Evolutionary conservation across 2,888 invertebrate species (phyloP).

Genomic region (Meliscaeva auricollis): DNA sequence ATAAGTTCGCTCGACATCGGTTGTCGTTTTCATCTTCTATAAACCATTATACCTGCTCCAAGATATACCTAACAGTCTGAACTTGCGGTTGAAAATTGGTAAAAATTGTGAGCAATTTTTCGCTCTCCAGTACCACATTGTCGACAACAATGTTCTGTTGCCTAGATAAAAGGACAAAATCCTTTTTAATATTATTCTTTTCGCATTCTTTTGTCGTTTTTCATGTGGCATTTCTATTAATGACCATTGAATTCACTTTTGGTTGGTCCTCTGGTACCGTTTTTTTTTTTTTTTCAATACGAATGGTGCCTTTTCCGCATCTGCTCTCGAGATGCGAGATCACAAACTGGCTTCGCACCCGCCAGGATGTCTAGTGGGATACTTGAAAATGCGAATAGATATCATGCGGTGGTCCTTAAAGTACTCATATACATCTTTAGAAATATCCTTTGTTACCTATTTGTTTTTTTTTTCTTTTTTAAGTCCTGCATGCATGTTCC

Average conservation of each 20-base stretch:
- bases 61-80: not conserved
- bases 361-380: conserved; percentile 70
- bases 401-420: conserved; percentile 66
- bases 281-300: not conserved
- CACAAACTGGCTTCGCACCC: conserved; percentile 22
- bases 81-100: conserved; percentile 50
- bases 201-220: conserved; percentile 56
- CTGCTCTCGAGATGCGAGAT: conserved; percentile 29
- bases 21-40: conserved; percentile 15
- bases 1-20: not conserved
- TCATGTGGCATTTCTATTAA: conserved; percentile 69
- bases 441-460: conserved; percentile 54
- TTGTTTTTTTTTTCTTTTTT: not conserved
- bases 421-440: conserved; percentile 43
- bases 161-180: conserved; percentile 49
- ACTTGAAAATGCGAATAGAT: conserved; percentile 64
- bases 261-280: not conserved
- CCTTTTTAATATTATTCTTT: conserved; percentile 52
- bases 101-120: conserved; percentile 53
- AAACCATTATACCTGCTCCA: not conserved
- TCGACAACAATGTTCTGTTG: not conserved
- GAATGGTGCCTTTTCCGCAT: conserved; percentile 45
- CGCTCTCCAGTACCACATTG: conserved; percentile 31
- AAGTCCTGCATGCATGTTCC: conserved; percentile 26
- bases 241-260: conserved; percentile 59